Conservation (phyloP, 2,888 invertebrate species). For the Troides aeacus region DNA sequence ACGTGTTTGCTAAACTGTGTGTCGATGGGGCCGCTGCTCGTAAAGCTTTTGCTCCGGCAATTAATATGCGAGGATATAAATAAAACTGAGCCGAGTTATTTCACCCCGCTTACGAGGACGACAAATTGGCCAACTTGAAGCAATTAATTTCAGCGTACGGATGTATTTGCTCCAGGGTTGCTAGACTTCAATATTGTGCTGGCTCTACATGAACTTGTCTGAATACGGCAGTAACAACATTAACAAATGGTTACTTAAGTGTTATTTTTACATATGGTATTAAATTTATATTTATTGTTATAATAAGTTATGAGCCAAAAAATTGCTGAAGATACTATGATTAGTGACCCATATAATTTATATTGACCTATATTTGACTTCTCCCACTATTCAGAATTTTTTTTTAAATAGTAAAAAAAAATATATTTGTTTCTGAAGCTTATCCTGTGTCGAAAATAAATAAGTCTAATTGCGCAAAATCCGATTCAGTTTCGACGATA, state of each 20-base stretch:
- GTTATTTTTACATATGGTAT: background rate
- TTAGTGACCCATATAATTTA: too few relatives aligned
- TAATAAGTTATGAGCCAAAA: too few relatives aligned
- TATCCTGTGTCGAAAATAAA: too few relatives aligned
- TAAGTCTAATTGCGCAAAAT: too few relatives aligned
- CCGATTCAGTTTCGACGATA: too few relatives aligned
- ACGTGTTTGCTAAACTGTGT: conserved; percentile 59
- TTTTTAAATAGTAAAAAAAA: too few relatives aligned
- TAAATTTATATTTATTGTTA: too few relatives aligned
- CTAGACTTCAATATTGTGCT: background rate
- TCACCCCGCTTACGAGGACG: conserved; percentile 30
- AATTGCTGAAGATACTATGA: too few relatives aligned
- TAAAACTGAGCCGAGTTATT: conserved; percentile 42
- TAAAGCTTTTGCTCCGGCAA: conserved; percentile 48
- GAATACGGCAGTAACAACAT: background rate
- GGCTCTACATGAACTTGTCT: background rate
- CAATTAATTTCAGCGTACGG: conserved; percentile 27
- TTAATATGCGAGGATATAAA: conserved; percentile 41
- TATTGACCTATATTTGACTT: too few relatives aligned
- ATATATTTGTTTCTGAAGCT: too few relatives aligned
- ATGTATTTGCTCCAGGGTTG: conserved; percentile 24
- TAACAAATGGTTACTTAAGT: background rate
- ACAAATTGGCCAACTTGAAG: conserved; percentile 33
- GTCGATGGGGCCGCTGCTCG: conserved; percentile 50
- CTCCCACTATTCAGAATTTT: too few relatives aligned